Conservation (phyloP, 1,140 invertebrate species). For the Scaptomyza montana region DNA sequence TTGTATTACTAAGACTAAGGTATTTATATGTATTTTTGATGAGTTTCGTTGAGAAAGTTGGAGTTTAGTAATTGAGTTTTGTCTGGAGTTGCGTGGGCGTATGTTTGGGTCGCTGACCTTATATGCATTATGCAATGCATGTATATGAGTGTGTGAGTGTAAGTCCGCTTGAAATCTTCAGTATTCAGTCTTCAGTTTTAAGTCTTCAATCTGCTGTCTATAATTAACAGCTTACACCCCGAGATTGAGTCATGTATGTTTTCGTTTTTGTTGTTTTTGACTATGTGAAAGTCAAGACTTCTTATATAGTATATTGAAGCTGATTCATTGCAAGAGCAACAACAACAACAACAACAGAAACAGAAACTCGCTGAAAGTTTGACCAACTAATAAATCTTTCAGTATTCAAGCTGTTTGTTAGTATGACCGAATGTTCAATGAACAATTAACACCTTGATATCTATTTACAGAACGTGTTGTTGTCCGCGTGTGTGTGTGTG, state of each 20-base stretch:
- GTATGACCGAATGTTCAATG: conserved; percentile 34
- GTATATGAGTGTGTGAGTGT: conserved; percentile 16
- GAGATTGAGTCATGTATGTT: conserved; percentile 20
- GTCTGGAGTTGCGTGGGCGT: conserved; percentile 49
- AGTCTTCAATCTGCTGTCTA: conserved; percentile 2
- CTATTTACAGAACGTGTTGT: conserved; percentile 47
- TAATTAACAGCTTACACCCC: conserved; percentile 18
- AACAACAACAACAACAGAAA: conserved; percentile 3
- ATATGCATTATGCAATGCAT: conserved; percentile 50
- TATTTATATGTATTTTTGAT: conserved; percentile 20
- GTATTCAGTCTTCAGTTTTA: too few species aligned
- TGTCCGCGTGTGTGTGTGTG: neutral
- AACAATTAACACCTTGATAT: conserved; percentile 66
- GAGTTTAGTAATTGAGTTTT: conserved; percentile 26
- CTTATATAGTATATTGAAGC: neutral
- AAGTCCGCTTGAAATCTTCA: conserved; percentile 16
- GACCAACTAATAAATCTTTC: conserved; percentile 31
- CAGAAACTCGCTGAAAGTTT: conserved; percentile 3
- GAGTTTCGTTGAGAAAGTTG: conserved; percentile 70
- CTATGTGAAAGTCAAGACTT: conserved; percentile 57
- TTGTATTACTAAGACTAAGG: too few species aligned
- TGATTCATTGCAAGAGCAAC: neutral
- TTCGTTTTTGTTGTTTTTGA: conserved; percentile 7
- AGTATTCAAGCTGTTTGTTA: neutral
- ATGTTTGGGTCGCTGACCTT: conserved; percentile 62